Percentiles rank a stretch among this genome's conserved stretches.
Evolutionary conservation across 1,140 invertebrate species (phyloP).

Genomic region (Sinella curviseta): DNA sequence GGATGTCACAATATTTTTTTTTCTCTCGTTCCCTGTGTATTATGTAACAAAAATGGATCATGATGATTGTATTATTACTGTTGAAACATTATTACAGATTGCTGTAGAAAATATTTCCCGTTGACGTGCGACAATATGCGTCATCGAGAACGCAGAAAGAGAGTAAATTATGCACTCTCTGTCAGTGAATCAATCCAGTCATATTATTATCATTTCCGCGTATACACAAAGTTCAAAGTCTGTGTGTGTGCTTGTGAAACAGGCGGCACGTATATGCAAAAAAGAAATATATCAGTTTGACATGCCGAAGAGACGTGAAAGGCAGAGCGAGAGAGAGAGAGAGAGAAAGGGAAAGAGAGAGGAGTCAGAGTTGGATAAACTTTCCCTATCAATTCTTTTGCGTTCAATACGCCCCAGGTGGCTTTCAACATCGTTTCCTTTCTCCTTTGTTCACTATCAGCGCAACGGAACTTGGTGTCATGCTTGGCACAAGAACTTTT

Average conservation of each 20-base stretch:
- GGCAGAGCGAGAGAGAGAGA: conserved; percentile 25
- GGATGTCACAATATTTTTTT: no score
- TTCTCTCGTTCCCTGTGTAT: no score
- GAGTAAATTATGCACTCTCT: no score
- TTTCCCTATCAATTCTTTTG: conserved; percentile 1
- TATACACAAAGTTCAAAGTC: not conserved
- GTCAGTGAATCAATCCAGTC: no score
- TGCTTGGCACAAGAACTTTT: not conserved
- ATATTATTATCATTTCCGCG: not conserved
- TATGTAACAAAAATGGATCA: no score
- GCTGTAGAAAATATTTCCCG: no score
- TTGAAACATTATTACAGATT: no score
- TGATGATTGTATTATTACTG: no score
- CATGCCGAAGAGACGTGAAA: not conserved
- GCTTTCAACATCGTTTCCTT: conserved; percentile 6
- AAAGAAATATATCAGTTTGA: conserved; percentile 21
- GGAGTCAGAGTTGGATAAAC: not conserved
- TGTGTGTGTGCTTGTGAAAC: not conserved
- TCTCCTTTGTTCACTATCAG: conserved; percentile 1
- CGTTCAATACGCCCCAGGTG: conserved; percentile 21
- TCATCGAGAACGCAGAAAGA: no score
- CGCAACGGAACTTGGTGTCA: not conserved
- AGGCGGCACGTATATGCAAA: conserved; percentile 22
- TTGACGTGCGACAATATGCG: no score
- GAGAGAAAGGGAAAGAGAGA: not conserved